Conservation (phyloP, 2,888 invertebrate species). For the Hirtodrosophila confusa region DNA sequence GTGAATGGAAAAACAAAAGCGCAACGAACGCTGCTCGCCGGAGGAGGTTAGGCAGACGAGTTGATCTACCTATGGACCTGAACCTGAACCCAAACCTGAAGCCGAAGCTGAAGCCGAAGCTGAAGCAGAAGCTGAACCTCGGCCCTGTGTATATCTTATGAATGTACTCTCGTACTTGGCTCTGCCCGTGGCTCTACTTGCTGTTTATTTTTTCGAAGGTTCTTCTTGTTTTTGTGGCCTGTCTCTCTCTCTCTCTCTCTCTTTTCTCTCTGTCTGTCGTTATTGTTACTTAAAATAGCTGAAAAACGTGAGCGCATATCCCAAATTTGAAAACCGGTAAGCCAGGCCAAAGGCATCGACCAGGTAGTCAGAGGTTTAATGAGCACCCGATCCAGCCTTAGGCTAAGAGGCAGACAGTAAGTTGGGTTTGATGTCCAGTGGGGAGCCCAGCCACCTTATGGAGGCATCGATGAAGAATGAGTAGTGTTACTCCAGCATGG, state of each 20-base stretch:
- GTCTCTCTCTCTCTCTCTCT: conserved; percentile 16
- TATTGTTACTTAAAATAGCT: conserved; percentile 79
- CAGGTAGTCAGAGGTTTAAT: conserved; percentile 63
- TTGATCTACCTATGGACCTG: conserved; percentile 58
- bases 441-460: conserved; percentile 24
- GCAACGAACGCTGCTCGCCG: conserved; percentile 55
- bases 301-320: conserved; percentile 74
- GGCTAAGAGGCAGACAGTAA: conserved; percentile 35
- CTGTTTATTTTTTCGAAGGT: conserved; percentile 59
- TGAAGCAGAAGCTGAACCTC: conserved; percentile 41
- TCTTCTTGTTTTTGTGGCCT: conserved; percentile 47
- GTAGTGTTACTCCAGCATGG: too few relatives aligned
- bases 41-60: conserved; percentile 43
- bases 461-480: neutral
- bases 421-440: conserved; percentile 25
- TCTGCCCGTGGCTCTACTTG: conserved; percentile 34
- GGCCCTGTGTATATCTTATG: conserved; percentile 53
- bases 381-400: conserved; percentile 53
- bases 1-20: conserved; percentile 80
- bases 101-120: conserved; percentile 50
- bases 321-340: conserved; percentile 80
- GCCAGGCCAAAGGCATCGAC: conserved; percentile 59
- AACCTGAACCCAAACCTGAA: conserved; percentile 58
- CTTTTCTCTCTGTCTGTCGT: conserved; percentile 31
- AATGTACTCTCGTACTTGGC: conserved; percentile 72